Conservation (phyloP, 1,140 invertebrate species). For the Phymastichus coffea region DNA sequence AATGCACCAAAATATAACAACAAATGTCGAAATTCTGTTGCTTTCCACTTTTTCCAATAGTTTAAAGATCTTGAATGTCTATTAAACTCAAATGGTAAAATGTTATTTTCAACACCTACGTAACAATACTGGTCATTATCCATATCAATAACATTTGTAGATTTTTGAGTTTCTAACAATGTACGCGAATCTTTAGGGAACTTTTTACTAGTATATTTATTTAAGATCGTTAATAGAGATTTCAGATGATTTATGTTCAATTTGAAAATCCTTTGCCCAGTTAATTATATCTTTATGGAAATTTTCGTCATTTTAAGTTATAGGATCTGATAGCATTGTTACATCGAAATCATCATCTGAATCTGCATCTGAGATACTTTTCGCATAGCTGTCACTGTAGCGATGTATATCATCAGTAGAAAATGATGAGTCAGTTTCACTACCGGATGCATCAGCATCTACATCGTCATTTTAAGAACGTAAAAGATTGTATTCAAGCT, state of each 20-base stretch:
- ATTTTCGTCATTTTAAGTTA: background rate
- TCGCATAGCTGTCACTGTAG: no score
- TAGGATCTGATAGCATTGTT: no score
- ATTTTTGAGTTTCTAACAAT: background rate
- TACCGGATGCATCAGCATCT: no score
- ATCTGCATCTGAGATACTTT: no score
- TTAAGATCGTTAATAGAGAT: background rate
- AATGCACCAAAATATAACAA: constrained; percentile 40
- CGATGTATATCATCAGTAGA: no score
- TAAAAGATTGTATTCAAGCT: no score
- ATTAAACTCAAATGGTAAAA: constrained; percentile 1
- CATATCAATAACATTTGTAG: background rate
- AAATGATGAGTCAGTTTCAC: no score
- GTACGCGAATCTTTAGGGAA: background rate
- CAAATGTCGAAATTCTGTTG: constrained; percentile 21
- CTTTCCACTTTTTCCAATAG: constrained; percentile 4
- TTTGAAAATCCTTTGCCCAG: background rate
- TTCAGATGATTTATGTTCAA: background rate
- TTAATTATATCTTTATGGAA: background rate
- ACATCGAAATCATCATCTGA: no score
- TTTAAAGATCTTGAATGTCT: background rate
- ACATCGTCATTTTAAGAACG: no score
- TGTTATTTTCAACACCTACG: background rate
- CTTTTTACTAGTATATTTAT: background rate
- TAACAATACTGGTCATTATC: constrained; percentile 1